Base-by-base conservation (phyloP, 2,888 invertebrate species). In the Diploptera punctata region DNA sequence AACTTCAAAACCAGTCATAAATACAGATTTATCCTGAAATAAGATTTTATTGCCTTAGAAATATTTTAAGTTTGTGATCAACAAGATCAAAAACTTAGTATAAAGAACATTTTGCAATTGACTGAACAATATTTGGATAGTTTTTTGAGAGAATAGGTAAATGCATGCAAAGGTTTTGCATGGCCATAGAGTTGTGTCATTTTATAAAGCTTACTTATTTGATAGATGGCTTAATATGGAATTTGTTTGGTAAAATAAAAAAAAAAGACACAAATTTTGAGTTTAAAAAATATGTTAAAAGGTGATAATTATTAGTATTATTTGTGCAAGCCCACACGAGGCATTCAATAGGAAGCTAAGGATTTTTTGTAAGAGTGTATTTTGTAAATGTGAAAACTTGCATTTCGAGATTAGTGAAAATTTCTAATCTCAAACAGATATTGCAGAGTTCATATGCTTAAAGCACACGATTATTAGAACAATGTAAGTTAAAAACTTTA, bases 1-100 rank as follows among this genome's bases (percentile, higher is more conserved):
- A 47, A 65, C 44, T 44, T 65, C 29, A 65, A 65, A 65, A 65
- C 24, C 47, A 47, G 31, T 65, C 47, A 47, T 47, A 26, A 29
- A 65, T 65, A 24, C 16, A 24, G 16, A 44, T 24, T 44, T 26
- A 44, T 65, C 21, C 19, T 65, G 43, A 26, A 65, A 24, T 44
- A 44, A 44, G 10, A 44, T 47, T 29, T 65, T 65, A 65, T 65
- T 65, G 65, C 65, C 65, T 44, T 65, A 21, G 16, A 18, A 26
- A 65, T 21, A 44, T 21, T 1, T 3, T 18, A 26, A 29, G 47
- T 26, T 10, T 10, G 5, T 13, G 44, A 13, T 4, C 44, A 61
- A 7, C 5, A 18, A 13, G 49, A 49, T 3, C 47, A 47, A 16
- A 16, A 54, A 54, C n/a, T 16, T 54, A 54, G 26, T 24, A 3